A percentile compares a stretch with the other conserved stretches of the same genome.
Conservation (phyloP, 2,113 vertebrate species). For the Rhinogobius similis region DNA sequence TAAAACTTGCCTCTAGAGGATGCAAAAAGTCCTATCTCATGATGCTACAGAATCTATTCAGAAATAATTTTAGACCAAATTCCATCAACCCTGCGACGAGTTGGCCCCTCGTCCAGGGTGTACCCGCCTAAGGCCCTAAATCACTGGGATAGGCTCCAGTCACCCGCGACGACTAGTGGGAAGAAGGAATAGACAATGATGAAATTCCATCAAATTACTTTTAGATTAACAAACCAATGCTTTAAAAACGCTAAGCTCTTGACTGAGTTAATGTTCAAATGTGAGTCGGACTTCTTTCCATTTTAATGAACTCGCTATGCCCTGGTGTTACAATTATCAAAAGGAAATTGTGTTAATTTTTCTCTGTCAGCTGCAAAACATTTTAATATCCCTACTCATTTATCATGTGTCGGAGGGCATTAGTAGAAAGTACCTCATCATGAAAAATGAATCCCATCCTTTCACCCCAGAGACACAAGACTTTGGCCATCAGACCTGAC, state of each 20-base stretch:
- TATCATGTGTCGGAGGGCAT: conserved; percentile 27
- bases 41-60: neutral
- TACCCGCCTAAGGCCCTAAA: no score
- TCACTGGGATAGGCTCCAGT: no score
- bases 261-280: conserved; percentile 17
- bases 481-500: neutral
- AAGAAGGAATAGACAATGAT: no score
- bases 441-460: conserved; percentile 9
- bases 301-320: conserved; percentile 24
- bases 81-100: no score
- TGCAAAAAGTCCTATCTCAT: neutral
- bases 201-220: neutral
- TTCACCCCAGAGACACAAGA: conserved; percentile 10
- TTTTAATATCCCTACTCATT: conserved; percentile 41
- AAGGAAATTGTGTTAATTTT: conserved; percentile 35
- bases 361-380: conserved; percentile 10
- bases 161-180: no score
- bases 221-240: neutral
- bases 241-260: neutral
- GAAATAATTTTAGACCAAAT: neutral
- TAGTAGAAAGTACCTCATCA: conserved; percentile 18
- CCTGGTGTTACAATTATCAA: conserved; percentile 7
- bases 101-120: no score
- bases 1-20: no score
- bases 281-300: conserved; percentile 5